A percentile compares a stretch with the other conserved stretches of the same genome.
Evolutionary conservation across 2,888 invertebrate species (phyloP).

Genomic region (Tipula lateralis): DNA sequence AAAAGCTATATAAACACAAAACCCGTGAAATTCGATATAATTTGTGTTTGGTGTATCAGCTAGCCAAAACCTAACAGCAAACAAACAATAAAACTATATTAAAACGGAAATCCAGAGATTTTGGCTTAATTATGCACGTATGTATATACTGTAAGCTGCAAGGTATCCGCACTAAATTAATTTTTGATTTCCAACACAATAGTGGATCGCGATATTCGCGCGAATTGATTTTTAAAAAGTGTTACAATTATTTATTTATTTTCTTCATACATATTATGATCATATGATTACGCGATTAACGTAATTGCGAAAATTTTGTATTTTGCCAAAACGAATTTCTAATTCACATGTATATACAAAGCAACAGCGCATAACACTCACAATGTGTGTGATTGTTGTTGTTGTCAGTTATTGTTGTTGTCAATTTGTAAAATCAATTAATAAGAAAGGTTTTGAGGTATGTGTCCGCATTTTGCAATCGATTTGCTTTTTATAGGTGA

Average conservation of each 20-base stretch:
- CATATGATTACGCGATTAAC: slow-evolving; percentile 11
- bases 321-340: slow-evolving; percentile 24
- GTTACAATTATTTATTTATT: background rate
- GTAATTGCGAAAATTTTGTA: background rate
- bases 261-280: background rate
- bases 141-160: background rate
- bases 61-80: background rate
- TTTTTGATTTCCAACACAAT: background rate
- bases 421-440: background rate
- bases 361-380: background rate
- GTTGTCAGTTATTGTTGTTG: background rate
- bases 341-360: background rate
- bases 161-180: background rate
- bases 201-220: background rate
- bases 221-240: slow-evolving; percentile 11
- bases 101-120: slow-evolving; percentile 11
- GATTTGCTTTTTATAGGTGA: background rate
- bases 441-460: background rate
- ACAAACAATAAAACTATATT: background rate
- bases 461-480: background rate
- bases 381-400: background rate
- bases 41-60: background rate
- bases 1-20: background rate
- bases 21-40: background rate
- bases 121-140: background rate